These are phyloP conservation scores for Ibidorhyncha struthersii DNA, from an alignment of 2,113 vertebrate species.

Conservation along the genomic window DNA sequence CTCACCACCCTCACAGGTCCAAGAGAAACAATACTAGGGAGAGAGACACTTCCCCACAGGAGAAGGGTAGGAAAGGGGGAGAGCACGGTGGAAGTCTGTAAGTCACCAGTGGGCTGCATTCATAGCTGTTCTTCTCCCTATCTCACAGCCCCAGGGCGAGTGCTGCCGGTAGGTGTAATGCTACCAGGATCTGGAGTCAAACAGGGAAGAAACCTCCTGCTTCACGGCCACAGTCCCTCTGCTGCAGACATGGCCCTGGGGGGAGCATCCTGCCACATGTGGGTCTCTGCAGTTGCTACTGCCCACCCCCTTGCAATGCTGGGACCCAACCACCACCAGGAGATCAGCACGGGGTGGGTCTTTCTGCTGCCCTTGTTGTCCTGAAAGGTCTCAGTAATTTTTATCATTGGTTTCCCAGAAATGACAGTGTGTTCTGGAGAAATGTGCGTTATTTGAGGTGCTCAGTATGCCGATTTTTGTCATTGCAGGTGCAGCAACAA, in stretches of 20 bases:
- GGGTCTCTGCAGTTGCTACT: background rate
- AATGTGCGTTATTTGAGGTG: fast-evolving
- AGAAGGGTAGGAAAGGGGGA: background rate
- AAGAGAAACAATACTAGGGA: background rate
- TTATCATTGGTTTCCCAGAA: background rate
- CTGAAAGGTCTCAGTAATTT: background rate
- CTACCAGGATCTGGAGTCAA: background rate
- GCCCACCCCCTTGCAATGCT: fast-evolving
- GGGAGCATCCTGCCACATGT: background rate
- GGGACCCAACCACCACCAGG: too few relatives aligned
- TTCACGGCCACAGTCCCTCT: fast-evolving
- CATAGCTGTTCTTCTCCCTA: background rate
- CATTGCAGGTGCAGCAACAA: fast-evolving
- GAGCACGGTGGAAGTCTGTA: background rate
- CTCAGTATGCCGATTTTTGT: background rate
- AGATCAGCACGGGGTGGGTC: fast-evolving
- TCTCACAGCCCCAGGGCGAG: background rate
- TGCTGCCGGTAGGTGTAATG: background rate
- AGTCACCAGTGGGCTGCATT: background rate
- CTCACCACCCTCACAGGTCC: background rate
- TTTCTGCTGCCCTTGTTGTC: background rate
- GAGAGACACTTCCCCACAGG: background rate
- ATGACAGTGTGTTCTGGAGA: background rate
- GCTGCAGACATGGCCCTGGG: background rate
- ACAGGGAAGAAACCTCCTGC: background rate